Conservation (phyloP, 2,888 invertebrate species). For the Lapara coniferarum region DNA sequence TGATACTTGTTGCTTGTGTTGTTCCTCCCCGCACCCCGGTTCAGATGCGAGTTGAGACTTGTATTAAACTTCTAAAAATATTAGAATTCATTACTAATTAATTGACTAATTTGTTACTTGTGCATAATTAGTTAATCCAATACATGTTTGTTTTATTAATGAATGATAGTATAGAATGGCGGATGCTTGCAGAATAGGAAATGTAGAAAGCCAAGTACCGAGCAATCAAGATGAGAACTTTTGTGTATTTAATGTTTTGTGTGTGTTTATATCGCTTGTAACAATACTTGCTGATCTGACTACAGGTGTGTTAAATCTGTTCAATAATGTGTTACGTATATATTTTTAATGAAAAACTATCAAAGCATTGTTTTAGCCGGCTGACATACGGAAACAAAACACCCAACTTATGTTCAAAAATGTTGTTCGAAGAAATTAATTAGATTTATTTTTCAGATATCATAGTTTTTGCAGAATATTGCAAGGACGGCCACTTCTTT, state of each 20-base stretch:
- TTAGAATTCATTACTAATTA: background rate
- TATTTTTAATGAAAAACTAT: slow-evolving; percentile 17
- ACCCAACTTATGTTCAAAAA: too few species aligned
- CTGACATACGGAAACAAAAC: background rate
- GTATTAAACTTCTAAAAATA: background rate
- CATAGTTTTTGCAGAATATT: slow-evolving; percentile 83
- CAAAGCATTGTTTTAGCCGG: slow-evolving; percentile 6
- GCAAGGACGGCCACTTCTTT: slow-evolving; percentile 77
- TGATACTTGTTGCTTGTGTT: background rate
- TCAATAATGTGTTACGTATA: slow-evolving; percentile 26
- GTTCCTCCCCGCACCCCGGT: background rate
- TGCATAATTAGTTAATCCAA: background rate
- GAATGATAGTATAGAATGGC: slow-evolving; percentile 65
- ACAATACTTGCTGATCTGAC: slow-evolving; percentile 84
- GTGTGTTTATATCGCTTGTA: slow-evolving; percentile 82
- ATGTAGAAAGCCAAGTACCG: slow-evolving; percentile 61
- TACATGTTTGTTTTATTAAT: slow-evolving; percentile 30
- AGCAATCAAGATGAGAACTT: slow-evolving; percentile 74
- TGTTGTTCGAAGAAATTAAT: slow-evolving; percentile 4
- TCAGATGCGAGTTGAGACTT: background rate
- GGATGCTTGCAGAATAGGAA: slow-evolving; percentile 72
- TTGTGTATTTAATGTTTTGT: slow-evolving; percentile 78
- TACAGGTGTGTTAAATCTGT: slow-evolving; percentile 74
- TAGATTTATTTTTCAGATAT: slow-evolving; percentile 72
- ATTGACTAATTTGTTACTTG: background rate